phyloP scores from a whole-genome alignment of 2,797 vertebrate species.

The Lacerta bilineata region DNA sequence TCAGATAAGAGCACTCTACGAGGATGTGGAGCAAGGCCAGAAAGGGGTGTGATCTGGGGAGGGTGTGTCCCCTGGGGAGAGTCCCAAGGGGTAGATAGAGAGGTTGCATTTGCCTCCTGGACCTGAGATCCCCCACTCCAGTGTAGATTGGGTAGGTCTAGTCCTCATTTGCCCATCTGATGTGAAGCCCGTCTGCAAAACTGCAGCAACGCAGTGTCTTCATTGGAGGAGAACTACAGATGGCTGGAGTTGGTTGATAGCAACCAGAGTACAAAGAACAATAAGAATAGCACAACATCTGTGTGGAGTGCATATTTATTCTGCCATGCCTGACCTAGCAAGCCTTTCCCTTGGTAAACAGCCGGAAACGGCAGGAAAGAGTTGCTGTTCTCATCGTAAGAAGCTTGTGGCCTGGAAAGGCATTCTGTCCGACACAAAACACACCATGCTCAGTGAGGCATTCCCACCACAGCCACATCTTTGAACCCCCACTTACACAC shows the following conservation, averaged over 20 bases:
- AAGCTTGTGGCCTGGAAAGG: not conserved
- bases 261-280: too few species aligned
- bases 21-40: too few species aligned
- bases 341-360: conserved; percentile 6
- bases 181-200: not conserved
- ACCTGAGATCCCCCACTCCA: too few species aligned
- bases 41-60: too few species aligned
- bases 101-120: too few species aligned
- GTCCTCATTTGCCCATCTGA: not conserved
- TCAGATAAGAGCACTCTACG: too few species aligned
- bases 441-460: not conserved
- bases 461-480: not conserved
- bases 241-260: not conserved
- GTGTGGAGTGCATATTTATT: not conserved
- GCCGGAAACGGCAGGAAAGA: not conserved
- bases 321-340: not conserved
- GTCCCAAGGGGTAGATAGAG: too few species aligned
- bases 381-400: not conserved
- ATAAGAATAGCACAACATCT: not conserved
- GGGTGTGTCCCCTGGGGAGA: too few species aligned
- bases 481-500: conserved; percentile 80
- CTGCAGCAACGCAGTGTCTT: not conserved
- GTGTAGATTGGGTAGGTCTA: too few species aligned
- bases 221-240: not conserved
- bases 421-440: not conserved